Base-by-base conservation (phyloP, 2,113 vertebrate genomes). In the Myocastor coypus region DNA sequence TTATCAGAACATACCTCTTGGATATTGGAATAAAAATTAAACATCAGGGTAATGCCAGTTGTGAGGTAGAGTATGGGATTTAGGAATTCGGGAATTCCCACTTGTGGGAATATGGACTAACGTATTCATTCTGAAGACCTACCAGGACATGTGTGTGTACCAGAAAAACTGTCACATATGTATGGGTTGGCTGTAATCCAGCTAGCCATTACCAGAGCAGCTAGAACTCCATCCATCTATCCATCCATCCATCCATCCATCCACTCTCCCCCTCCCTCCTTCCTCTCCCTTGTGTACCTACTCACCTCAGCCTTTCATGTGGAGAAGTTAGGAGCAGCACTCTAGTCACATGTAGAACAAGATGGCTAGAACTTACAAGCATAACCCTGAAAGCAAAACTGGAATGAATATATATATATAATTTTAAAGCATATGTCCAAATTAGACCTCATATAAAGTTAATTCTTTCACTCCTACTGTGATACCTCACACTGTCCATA, bases 1-100 rank as follows among this genome's bases (percentile, higher is more conserved):
- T 59, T 73, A 14, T 11, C 20, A n/a, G 19, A 57, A 71, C 87
- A 64, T 17, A 40, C 11, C 42, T 19, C 78, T 81, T 30, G 57
- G 40, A 17, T 64, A 50, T 89, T 64, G 92, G n/a, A 92, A n/a
- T 61, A 81, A 85, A 94, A 66, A 71, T 24, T n/a, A 91, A 82
- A 55, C 19, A 55, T 63, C 7, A 81, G 87, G 22, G 34, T 32
- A 30, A 90, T 19, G 10, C 16, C 77, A 80, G 52, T 17, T 61
- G 14, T 71, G 85, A 6, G 10, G 26, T 7, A 14, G 24, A 24
- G 30, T 64, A 4, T 16, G 64, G 42, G 64, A 92, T 52, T 63
- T 57, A 59, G 57, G 82, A 75, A 57, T 28, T 34, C 19, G 19
- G 55, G 17, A 57, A 57, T 57, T 57, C 55, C 50, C n/a, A n/a